Evolutionary conservation across 2,113 vertebrate species (phyloP).

Genomic region (Sinocyclocheilus anshuiensis): DNA sequence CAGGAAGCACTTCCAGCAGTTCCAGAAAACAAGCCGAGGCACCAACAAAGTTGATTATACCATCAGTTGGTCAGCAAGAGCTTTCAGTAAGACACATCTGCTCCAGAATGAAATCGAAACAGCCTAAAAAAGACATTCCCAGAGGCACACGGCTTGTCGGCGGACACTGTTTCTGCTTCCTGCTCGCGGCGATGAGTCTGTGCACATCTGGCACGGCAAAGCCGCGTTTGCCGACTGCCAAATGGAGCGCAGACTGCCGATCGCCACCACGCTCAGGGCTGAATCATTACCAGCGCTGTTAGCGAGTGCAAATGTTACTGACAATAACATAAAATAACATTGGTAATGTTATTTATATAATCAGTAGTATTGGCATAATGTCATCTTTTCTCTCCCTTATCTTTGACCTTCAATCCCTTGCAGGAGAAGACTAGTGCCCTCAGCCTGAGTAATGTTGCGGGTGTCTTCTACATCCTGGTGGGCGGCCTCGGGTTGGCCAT

Average conservation of each 20-base stretch:
- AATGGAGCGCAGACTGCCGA: constrained; percentile 88
- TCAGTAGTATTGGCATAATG: neutral
- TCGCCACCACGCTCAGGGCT: constrained; percentile 74
- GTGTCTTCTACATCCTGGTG: constrained; percentile 98
- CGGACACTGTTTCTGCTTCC: constrained; percentile 85
- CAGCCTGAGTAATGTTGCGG: constrained; percentile 96
- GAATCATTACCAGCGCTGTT: constrained; percentile 48
- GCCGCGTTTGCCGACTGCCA: constrained; percentile 84
- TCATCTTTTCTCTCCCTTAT: neutral
- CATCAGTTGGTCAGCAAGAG: neutral
- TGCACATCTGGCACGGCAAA: constrained; percentile 93
- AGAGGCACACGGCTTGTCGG: constrained; percentile 19
- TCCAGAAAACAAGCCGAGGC: constrained; percentile 51
- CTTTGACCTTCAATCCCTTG: constrained; percentile 43
- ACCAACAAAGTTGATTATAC: neutral
- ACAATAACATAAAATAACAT: constrained; percentile 68
- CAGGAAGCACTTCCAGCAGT: constrained; percentile 79
- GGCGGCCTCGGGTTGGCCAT: constrained; percentile 97
- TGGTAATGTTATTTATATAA: constrained; percentile 65
- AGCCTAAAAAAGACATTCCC: neutral
- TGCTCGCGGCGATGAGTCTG: constrained; percentile 91
- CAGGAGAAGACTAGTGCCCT: constrained; percentile 98
- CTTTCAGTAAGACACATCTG: neutral
- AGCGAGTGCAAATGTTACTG: constrained; percentile 58
- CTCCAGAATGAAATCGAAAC: neutral